These are phyloP conservation scores for Ctenomys sociabilis DNA, from an alignment of 2,113 vertebrate species.

Conservation along the genomic window DNA sequence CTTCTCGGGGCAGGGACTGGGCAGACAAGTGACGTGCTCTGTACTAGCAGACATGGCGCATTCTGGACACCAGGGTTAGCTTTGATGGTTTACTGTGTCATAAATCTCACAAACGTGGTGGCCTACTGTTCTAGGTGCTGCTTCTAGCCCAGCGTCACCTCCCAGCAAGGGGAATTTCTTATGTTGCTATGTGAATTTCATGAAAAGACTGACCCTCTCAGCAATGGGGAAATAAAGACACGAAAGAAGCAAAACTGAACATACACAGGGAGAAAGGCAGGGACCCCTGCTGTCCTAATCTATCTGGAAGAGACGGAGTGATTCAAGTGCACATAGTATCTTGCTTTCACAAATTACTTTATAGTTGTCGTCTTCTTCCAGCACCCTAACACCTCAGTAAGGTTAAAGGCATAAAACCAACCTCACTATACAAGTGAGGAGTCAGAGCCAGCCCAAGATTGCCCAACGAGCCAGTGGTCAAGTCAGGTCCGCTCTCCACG, in stretches of 20 bases:
- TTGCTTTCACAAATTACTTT: not conserved
- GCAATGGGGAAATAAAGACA: not conserved
- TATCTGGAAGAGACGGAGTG: not conserved
- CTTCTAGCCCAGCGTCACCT: not conserved
- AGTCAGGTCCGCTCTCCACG: not conserved
- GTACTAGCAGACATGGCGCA: not conserved
- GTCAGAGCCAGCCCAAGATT: constrained; percentile 43
- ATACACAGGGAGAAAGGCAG: not conserved
- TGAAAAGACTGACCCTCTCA: not conserved
- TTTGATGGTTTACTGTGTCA: not conserved
- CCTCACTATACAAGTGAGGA: not conserved
- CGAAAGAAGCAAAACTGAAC: not conserved
- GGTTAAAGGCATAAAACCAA: not conserved
- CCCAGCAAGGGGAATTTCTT: not conserved
- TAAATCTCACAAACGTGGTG: not conserved
- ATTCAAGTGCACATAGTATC: not conserved
- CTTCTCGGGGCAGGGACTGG: not conserved
- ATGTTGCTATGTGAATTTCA: not conserved
- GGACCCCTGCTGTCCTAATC: not conserved
- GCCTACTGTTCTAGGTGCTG: not conserved
- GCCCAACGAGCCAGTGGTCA: not conserved
- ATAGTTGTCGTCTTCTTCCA: not conserved
- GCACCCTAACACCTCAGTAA: not conserved
- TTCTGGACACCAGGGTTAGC: not conserved
- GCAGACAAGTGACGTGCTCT: not conserved